These are phyloP conservation scores for Drosophila mimica DNA, from an alignment of 2,888 invertebrate species.

Conservation along the genomic window DNA sequence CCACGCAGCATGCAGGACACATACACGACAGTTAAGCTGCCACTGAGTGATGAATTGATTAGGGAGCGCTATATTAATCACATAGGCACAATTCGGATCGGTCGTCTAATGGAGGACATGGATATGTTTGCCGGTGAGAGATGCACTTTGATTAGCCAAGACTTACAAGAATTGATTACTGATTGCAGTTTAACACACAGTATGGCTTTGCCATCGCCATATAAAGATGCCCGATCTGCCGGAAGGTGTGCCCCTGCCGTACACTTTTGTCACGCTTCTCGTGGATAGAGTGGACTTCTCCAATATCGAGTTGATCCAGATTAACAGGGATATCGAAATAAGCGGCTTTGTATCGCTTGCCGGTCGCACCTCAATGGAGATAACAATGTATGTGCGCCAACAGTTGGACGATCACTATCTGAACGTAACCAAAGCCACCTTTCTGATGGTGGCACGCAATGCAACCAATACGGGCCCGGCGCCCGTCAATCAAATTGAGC, in stretches of 20 bases:
- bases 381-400: slow-evolving; percentile 90
- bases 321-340: slow-evolving; percentile 88
- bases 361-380: slow-evolving; percentile 90
- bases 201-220: slow-evolving; percentile 90
- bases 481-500: slow-evolving; percentile 86
- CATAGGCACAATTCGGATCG: slow-evolving; percentile 88
- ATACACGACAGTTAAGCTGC: slow-evolving; percentile 88
- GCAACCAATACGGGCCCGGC: slow-evolving; percentile 87
- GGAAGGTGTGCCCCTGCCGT: slow-evolving; percentile 86
- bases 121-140: slow-evolving; percentile 91
- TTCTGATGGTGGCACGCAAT: slow-evolving; percentile 90
- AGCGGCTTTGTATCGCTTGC: slow-evolving; percentile 91
- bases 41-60: slow-evolving; percentile 87
- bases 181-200: slow-evolving; percentile 87
- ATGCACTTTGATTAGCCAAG: background rate
- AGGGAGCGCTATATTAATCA: slow-evolving; percentile 88
- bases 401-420: slow-evolving; percentile 62
- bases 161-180: slow-evolving; percentile 84
- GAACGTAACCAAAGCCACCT: slow-evolving; percentile 87
- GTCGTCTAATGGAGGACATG: slow-evolving; percentile 91
- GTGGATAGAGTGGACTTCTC: slow-evolving; percentile 89
- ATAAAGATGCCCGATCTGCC: slow-evolving; percentile 87
- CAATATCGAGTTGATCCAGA: slow-evolving; percentile 79
- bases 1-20: slow-evolving; percentile 88
- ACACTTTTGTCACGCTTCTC: slow-evolving; percentile 90